A percentile compares a stretch with the other conserved stretches of the same genome.
These are phyloP conservation scores for Nudaria mundana DNA, from an alignment of 2,888 invertebrate species.

Conservation along the genomic window DNA sequence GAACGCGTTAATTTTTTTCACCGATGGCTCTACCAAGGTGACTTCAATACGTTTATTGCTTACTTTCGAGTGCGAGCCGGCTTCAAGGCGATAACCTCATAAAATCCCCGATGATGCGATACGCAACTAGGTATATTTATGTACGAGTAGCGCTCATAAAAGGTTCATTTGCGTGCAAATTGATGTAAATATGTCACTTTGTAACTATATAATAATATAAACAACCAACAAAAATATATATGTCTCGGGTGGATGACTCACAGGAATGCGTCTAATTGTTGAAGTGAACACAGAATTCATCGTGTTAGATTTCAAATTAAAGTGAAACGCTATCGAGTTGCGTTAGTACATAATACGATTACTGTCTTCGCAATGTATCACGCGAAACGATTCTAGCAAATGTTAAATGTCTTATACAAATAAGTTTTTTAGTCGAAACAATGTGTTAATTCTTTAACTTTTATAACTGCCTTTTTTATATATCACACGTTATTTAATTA, in stretches of 20 bases:
- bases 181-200: conserved; percentile 49
- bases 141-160: conserved; percentile 34
- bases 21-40: conserved; percentile 50
- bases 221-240: conserved; percentile 70
- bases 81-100: conserved; percentile 31
- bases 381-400: conserved; percentile 30
- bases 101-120: conserved; percentile 32
- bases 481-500: not conserved
- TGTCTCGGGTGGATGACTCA: conserved; percentile 73
- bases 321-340: conserved; percentile 52
- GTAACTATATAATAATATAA: conserved; percentile 60
- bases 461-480: not conserved
- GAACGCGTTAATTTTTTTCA: conserved; percentile 43
- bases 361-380: conserved; percentile 18
- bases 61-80: conserved; percentile 48
- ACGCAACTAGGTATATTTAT: conserved; percentile 50
- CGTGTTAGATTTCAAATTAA: conserved; percentile 67
- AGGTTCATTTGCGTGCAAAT: conserved; percentile 43
- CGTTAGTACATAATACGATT: conserved; percentile 27
- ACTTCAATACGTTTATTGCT: conserved; percentile 52
- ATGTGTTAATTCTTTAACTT: not conserved
- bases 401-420: conserved; percentile 1
- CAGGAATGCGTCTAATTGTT: conserved; percentile 73
- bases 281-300: conserved; percentile 59
- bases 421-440: not conserved